phyloP scores from a whole-genome alignment of 2,113 vertebrate species.

The Pimephales promelas region DNA sequence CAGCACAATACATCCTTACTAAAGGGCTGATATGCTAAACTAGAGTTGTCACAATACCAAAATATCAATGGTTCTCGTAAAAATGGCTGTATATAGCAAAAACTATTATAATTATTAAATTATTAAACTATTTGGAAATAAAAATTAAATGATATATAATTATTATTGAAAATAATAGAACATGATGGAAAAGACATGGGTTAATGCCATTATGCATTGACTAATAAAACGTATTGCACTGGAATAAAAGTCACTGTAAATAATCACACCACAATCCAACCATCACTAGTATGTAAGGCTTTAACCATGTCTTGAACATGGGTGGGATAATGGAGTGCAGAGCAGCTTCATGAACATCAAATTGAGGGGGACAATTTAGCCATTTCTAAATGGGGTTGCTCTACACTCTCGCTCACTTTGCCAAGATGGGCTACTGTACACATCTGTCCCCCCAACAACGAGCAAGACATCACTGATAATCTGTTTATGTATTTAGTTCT shows the following conservation, averaged over 20 bases:
- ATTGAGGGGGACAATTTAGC: too few relatives aligned
- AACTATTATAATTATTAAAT: background rate
- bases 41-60: background rate
- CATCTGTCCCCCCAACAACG: too few relatives aligned
- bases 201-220: background rate
- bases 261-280: background rate
- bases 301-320: too few relatives aligned
- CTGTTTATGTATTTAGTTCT: too few relatives aligned
- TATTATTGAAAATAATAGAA: background rate
- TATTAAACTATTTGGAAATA: background rate
- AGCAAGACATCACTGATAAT: too few relatives aligned
- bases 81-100: background rate
- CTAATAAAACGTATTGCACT: too few relatives aligned
- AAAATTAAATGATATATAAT: background rate
- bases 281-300: too few relatives aligned
- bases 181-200: background rate
- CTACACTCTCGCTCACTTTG: too few relatives aligned
- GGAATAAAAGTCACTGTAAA: background rate
- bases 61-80: background rate
- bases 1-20: background rate
- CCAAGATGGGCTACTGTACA: too few relatives aligned
- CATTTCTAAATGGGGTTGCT: too few relatives aligned
- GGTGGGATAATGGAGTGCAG: too few relatives aligned
- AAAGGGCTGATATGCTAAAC: background rate
- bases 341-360: too few relatives aligned